These are phyloP conservation scores for Myotis myotis DNA, from an alignment of 2,797 vertebrate genomes.

Conservation along the genomic window DNA sequence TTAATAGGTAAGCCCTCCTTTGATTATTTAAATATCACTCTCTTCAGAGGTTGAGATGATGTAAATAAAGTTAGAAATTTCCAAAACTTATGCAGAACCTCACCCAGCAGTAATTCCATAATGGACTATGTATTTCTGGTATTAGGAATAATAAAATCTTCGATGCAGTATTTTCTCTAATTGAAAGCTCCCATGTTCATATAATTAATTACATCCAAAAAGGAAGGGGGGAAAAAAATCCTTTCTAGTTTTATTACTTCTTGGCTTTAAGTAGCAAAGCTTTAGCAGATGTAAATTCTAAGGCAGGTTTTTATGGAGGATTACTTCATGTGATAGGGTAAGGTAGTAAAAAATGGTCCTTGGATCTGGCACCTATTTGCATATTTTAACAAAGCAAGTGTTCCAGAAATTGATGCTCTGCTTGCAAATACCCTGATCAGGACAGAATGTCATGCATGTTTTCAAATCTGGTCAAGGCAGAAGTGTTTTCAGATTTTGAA, in stretches of 20 bases:
- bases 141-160: background rate
- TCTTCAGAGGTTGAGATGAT: background rate
- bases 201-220: background rate
- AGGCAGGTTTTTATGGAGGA: background rate
- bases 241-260: background rate
- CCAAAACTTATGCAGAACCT: background rate
- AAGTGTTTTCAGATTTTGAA: background rate
- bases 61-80: background rate
- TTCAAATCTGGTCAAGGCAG: background rate
- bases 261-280: background rate
- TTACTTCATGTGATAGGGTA: background rate
- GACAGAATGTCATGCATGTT: background rate
- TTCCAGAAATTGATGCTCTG: rapidly evolving
- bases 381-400: rapidly evolving
- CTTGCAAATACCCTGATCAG: rapidly evolving
- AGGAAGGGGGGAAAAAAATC: background rate
- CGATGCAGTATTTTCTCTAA: background rate
- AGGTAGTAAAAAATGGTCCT: background rate
- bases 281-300: background rate
- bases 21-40: background rate
- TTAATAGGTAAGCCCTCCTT: background rate
- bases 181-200: background rate
- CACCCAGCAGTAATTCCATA: background rate
- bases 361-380: background rate
- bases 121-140: background rate